A percentile compares a stretch with the other conserved stretches of the same genome.
These are phyloP conservation scores for Delichon dasypus DNA, from an alignment of 2,797 vertebrate genomes.

Conservation along the genomic window DNA sequence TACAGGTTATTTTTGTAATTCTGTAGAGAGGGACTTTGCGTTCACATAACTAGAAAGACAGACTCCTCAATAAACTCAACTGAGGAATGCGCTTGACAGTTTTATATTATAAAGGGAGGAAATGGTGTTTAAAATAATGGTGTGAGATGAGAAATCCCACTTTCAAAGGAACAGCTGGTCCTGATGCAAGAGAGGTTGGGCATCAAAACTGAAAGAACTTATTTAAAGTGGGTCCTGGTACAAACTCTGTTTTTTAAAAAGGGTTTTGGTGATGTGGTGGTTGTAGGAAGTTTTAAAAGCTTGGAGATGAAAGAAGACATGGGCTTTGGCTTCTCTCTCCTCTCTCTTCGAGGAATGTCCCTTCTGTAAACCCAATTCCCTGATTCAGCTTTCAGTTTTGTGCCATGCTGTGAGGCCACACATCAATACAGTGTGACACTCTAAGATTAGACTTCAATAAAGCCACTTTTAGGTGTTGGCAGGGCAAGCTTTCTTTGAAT, in stretches of 20 bases:
- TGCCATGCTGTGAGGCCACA: not conserved
- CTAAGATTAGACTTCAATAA: not conserved
- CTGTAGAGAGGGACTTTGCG: not conserved
- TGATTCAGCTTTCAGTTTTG: not conserved
- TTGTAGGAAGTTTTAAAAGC: not conserved
- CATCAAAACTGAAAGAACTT: not conserved
- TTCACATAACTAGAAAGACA: not conserved
- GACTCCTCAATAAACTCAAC: not conserved
- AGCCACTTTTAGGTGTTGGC: not conserved
- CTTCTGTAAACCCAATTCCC: not conserved
- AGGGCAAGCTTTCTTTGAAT: not conserved
- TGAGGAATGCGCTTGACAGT: not conserved
- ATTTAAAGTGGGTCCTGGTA: not conserved
- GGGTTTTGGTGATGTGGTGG: not conserved
- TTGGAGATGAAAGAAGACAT: not conserved
- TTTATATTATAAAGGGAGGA: not conserved
- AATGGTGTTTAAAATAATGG: not conserved
- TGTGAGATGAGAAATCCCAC: not conserved
- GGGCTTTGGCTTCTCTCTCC: not conserved
- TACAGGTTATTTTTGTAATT: not conserved
- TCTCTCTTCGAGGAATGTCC: not conserved
- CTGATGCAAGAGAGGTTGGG: not conserved
- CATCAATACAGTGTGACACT: accelerated
- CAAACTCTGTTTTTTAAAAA: not conserved
- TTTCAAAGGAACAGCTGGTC: not conserved